Evolutionary conservation across 2,113 vertebrate species (phyloP).

Genomic region (Cyanoderma ruficeps): DNA sequence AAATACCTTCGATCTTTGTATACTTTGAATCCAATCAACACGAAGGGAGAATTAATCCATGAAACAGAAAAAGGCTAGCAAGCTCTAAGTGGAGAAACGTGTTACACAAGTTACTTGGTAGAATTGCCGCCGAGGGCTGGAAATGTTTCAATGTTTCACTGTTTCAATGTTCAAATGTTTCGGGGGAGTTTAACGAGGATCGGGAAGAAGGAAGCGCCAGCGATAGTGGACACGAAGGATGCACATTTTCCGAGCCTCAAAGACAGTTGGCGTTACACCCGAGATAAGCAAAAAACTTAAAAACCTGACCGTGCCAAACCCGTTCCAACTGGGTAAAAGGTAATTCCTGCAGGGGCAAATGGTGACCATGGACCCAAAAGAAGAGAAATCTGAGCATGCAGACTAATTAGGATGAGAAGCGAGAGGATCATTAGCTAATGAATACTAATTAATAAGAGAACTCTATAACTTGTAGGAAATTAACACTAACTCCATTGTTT

Average conservation of each 20-base stretch:
- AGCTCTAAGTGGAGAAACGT: neutral
- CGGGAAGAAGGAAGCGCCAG: neutral
- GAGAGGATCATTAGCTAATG: neutral
- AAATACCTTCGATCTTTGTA: neutral
- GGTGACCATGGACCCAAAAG: neutral
- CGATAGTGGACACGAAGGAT: neutral
- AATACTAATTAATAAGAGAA: neutral
- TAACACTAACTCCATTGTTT: neutral
- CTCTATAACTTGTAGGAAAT: neutral
- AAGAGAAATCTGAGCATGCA: neutral
- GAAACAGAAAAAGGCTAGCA: neutral
- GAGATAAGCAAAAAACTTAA: neutral
- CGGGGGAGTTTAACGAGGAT: no score
- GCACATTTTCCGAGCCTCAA: neutral
- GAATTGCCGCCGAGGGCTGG: neutral
- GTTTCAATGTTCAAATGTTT: no score
- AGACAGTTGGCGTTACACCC: neutral
- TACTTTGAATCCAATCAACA: neutral
- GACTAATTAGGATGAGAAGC: neutral
- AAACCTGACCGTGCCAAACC: neutral
- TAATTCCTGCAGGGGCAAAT: neutral
- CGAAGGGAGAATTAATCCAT: neutral
- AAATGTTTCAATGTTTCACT: fast-evolving
- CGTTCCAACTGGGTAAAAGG: neutral
- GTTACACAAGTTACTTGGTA: neutral